Evolutionary conservation across 2,113 vertebrate genomes (phyloP), one percentile per base, ranked within the genome.

Genomic region (Chlorodrepanis virens): DNA sequence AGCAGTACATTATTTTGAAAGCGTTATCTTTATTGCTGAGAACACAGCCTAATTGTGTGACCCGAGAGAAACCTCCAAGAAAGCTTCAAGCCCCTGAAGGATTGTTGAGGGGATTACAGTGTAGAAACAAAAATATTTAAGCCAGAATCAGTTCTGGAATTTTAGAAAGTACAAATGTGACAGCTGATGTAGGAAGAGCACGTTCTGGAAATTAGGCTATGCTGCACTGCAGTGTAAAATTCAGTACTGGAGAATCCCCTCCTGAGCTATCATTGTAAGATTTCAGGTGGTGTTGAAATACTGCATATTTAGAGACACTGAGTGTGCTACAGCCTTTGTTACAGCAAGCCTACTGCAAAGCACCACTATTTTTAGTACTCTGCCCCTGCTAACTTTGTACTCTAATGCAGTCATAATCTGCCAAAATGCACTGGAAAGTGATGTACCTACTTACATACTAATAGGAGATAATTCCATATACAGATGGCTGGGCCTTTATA

Each of bases 291-390:
- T 10, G 6, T 28, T 80, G 29, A 76, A 72, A 64, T 39, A 15
- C 20, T 45, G 8, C 4, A 0, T 54, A 29, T 77, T 60, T 31
- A 42, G 15, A 42, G 15, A 25, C 3, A 6, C 6, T 27, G 0
- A 42, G 14, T 2, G 7, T 28, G 23, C 40, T 50, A 10, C 22
- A 31, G 56, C 33, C 25, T 82, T 70, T 40, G 14, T 77, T 61
- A 31, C 27, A 52, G 68, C 23, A 52, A 69, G 27, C n/a, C n/a
- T 74, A 1, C 24, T 53, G 42, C 37, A 60, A 67, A 39, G n/a
- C 18, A 21, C 12, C 17, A 1, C 21, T 65, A 7, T 52, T 61
- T 86, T 87, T 49, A 85, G 37, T 53, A 31, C 24, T 18, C 10
- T 47, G 6, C 16, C 7, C 12, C 44, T 83, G 57, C 63, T 85